A percentile compares a stretch with the other conserved stretches of the same genome.
Evolutionary conservation across 2,797 vertebrate species (phyloP).

Genomic region (Takifugu rubripes): DNA sequence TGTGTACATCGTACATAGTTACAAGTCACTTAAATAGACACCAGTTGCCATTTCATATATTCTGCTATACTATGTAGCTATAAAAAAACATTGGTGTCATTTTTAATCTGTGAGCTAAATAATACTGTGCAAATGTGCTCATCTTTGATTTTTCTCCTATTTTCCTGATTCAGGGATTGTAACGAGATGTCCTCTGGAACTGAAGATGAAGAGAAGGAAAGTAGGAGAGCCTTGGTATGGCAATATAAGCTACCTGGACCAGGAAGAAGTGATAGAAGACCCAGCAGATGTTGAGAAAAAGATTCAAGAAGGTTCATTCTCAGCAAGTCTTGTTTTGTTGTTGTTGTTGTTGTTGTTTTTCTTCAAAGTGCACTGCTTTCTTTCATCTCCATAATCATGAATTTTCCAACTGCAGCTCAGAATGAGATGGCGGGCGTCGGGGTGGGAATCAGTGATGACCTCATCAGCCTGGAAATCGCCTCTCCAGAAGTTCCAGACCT

Average conservation of each 20-base stretch:
- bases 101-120: no score
- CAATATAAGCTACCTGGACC: conserved; percentile 59
- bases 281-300: conserved; percentile 47
- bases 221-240: conserved; percentile 61
- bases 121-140: no score
- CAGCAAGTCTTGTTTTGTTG: no score
- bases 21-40: no score
- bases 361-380: background rate
- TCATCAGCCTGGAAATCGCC: conserved; percentile 83
- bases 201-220: conserved; percentile 72
- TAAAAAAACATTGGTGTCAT: no score
- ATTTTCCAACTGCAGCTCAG: conserved; percentile 61
- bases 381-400: background rate
- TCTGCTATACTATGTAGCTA: no score
- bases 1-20: no score
- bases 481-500: conserved; percentile 84
- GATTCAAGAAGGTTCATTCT: conserved; percentile 44
- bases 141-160: no score
- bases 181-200: conserved; percentile 76
- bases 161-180: conserved; percentile 66
- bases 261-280: conserved; percentile 24
- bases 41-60: no score
- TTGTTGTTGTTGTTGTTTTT: no score
- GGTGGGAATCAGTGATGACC: conserved; percentile 75
- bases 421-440: conserved; percentile 66